Conservation (phyloP, 2,797 vertebrate species). For the Microtus californicus region DNA sequence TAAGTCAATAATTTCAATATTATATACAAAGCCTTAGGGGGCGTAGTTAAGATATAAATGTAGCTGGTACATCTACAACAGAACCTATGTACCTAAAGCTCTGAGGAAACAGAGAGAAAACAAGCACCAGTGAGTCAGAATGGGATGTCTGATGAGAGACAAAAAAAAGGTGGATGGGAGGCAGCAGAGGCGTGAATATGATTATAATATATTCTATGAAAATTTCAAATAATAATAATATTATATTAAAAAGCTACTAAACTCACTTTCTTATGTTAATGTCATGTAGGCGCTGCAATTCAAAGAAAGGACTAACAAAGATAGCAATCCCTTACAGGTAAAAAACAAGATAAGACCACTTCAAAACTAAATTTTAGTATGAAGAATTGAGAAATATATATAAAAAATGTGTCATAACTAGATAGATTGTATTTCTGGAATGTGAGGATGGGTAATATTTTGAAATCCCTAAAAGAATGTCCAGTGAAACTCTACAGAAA, state of each 20-base stretch:
- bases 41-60: background rate
- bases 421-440: background rate
- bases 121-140: background rate
- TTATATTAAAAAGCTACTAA: background rate
- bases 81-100: background rate
- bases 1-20: constrained; percentile 4
- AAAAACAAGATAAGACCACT: background rate
- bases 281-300: background rate
- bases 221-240: background rate
- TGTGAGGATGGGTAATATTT: constrained; percentile 1
- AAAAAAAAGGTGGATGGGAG: background rate
- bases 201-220: background rate
- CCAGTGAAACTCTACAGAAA: background rate
- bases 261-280: background rate
- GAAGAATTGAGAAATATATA: background rate
- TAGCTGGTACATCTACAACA: background rate
- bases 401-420: background rate
- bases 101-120: background rate
- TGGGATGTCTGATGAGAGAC: background rate
- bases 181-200: too few species aligned
- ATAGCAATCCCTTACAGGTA: background rate
- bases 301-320: background rate
- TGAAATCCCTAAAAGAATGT: background rate
- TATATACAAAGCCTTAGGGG: background rate
- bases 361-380: constrained; percentile 21